Base-by-base conservation (phyloP, 2,113 vertebrate species). In the Micronycteris hirsuta region DNA sequence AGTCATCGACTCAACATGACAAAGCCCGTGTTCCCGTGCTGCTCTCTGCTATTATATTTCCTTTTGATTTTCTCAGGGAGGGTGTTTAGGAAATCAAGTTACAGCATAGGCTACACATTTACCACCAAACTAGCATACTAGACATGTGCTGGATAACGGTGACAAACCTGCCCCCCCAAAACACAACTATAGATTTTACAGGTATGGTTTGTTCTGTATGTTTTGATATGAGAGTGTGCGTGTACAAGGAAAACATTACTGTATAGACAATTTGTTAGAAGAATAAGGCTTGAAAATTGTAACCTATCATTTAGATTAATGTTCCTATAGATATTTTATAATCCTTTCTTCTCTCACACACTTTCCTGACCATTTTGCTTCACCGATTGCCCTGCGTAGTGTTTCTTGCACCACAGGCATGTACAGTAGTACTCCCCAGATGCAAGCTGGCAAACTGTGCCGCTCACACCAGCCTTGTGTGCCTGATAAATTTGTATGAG, bases 281-380 rank as follows among this genome's bases (percentile, higher is more conserved):
- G 96, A 97, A 95, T 74, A 65, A 96, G 36, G 54, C 61, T 92
- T 5, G 93, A 43, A 95, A 96, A 89, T 9, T 38, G n/a, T 28
- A 10, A 70, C 68, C 28, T 91, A 94, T 90, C 86, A 81, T 67
- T 94, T 95, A 87, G 56, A n/a, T 41, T 91, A 94, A 90, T 89
- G 13, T 92, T 96, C 94, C 84, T 85, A 95, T 92, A 65, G 82
- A 58, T 93, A 97, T 81, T 80, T 95, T 94, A 85, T 22, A 97
- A 80, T 91, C 86, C 24, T 92, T 96, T 17, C 1, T 68, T 12
- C 83, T 89, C 71, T 81, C 76, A 63, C 8, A 15, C 67, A 19
- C 52, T 97, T 89, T 95, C 93, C 41, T 20, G 94, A 14, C 0
- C 38, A 96, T 70, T 12, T 92, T 86, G 78, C 61, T 63, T 95